Evolutionary conservation across 2,113 vertebrate species (phyloP).

Genomic region (Hemiscyllium ocellatum): DNA sequence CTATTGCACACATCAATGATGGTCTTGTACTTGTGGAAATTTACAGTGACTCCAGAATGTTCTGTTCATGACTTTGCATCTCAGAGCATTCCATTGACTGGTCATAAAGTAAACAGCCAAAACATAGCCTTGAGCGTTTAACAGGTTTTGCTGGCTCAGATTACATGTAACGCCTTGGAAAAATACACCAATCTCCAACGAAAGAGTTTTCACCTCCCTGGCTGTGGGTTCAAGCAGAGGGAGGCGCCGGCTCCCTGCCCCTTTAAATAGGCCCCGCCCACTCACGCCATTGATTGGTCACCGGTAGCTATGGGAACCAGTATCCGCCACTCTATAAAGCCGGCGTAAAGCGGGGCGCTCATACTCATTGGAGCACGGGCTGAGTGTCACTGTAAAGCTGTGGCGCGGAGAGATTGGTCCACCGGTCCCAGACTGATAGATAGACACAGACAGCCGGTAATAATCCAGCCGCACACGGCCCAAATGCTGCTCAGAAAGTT

Average conservation of each 20-base stretch:
- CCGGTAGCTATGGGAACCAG: background rate
- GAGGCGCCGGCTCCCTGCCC: background rate
- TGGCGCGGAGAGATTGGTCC: too few species aligned
- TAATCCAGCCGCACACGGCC: background rate
- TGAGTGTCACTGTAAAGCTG: background rate
- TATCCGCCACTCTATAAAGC: background rate
- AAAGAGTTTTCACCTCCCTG: background rate
- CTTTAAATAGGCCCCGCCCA: background rate
- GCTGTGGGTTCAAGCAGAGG: background rate
- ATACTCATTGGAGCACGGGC: background rate
- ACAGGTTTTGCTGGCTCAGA: background rate
- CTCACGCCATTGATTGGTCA: background rate
- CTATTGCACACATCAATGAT: too few species aligned
- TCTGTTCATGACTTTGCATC: background rate
- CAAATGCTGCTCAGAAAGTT: background rate
- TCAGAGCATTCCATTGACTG: background rate
- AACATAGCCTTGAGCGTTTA: background rate
- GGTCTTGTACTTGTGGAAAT: background rate
- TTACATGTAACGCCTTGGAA: background rate
- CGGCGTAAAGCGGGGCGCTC: rapidly evolving
- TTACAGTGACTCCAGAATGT: background rate
- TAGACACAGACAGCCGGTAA: background rate
- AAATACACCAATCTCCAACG: background rate
- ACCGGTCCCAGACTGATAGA: too few species aligned
- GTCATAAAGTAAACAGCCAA: background rate